These are phyloP conservation scores for Scaptomyza graminum DNA, from an alignment of 1,140 invertebrate genomes.

Conservation along the genomic window DNA sequence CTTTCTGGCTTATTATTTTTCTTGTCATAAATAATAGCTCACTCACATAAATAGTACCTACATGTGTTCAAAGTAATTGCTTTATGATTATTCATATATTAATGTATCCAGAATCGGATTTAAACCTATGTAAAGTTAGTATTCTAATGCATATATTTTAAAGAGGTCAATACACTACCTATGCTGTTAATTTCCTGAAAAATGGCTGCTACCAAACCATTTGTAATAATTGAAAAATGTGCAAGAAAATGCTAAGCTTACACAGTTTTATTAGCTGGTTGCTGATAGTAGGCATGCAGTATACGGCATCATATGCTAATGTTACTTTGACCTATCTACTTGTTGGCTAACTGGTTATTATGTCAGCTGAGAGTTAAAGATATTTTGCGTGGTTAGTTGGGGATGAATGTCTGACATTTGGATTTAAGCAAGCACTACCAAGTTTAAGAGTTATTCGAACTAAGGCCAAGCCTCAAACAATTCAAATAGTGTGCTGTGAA, in stretches of 20 bases:
- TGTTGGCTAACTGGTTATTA: conserved; percentile 38
- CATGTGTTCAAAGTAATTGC: no score
- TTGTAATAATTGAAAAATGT: neutral
- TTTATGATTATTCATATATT: no score
- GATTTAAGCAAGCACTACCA: neutral
- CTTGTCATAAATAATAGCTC: no score
- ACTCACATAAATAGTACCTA: no score
- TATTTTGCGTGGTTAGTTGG: conserved; percentile 25
- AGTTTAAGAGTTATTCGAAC: conserved; percentile 1
- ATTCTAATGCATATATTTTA: no score
- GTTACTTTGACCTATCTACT: conserved; percentile 46
- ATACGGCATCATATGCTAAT: neutral
- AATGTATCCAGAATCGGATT: no score
- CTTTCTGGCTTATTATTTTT: no score
- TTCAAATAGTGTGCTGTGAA: conserved; percentile 3
- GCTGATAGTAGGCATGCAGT: neutral
- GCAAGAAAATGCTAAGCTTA: neutral
- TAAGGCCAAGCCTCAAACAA: conserved; percentile 10
- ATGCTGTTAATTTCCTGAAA: neutral
- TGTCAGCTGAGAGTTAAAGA: conserved; percentile 22
- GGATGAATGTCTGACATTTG: conserved; percentile 16
- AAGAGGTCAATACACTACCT: no score
- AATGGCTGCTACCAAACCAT: neutral
- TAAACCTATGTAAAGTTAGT: no score
- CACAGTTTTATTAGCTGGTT: conserved; percentile 8